A percentile compares a stretch with the other conserved stretches of the same genome.
Conservation (phyloP, 2,797 vertebrate species). For the Moxostoma hubbsi region DNA sequence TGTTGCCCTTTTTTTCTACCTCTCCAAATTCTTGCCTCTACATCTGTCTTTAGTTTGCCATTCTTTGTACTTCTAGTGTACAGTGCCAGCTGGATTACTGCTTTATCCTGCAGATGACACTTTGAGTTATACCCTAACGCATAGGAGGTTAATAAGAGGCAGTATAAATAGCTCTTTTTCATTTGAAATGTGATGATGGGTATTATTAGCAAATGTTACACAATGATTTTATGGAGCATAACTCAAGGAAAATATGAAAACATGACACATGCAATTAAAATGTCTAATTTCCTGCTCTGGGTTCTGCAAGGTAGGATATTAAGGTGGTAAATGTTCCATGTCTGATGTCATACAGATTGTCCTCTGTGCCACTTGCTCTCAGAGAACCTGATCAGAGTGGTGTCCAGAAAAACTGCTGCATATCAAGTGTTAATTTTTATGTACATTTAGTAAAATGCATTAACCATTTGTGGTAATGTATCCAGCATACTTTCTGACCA, state of each 20-base stretch:
- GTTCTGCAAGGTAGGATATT: slow-evolving; percentile 38
- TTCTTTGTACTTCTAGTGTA: neutral
- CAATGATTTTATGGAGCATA: slow-evolving; percentile 67
- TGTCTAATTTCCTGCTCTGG: slow-evolving; percentile 64
- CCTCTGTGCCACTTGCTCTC: neutral
- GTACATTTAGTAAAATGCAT: no score
- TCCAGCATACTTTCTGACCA: no score
- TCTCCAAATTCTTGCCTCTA: neutral
- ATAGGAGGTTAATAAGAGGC: slow-evolving; percentile 71
- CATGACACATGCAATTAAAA: slow-evolving; percentile 72
- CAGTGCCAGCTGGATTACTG: neutral
- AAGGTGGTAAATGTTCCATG: slow-evolving; percentile 63
- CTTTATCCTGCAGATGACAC: slow-evolving; percentile 43
- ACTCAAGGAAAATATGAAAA: slow-evolving; percentile 65
- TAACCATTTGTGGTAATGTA: no score
- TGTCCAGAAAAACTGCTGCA: neutral
- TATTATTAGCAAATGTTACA: slow-evolving; percentile 67
- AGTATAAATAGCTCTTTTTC: slow-evolving; percentile 68
- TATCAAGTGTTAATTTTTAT: neutral
- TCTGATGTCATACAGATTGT: slow-evolving; percentile 51
- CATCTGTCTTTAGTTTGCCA: slow-evolving; percentile 11
- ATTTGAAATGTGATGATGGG: slow-evolving; percentile 69
- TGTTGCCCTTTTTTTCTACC: neutral
- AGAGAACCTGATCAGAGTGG: slow-evolving; percentile 1
- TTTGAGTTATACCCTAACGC: slow-evolving; percentile 66